Base-by-base conservation (phyloP, 2,113 vertebrate genomes). In the Oryzias javanicus region DNA sequence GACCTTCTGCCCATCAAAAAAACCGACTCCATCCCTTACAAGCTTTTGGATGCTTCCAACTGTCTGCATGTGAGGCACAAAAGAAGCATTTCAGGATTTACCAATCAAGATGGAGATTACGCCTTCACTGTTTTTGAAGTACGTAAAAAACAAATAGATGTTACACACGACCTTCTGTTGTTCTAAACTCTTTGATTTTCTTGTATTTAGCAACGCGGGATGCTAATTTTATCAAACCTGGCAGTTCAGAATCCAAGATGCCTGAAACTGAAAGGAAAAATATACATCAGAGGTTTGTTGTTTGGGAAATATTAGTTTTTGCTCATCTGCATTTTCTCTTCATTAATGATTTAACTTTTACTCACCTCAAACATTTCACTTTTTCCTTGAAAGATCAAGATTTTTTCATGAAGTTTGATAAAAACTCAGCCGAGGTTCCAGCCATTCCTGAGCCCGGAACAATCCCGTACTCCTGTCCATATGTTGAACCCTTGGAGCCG, bases 191-290 rank as follows among this genome's bases (percentile, higher is more conserved):
- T 19, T 41, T 3, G 35, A 6, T 59, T 15, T 59, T 48, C 2
- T 63, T 63, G 83, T 67, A 20, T 88, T 56, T 68, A 96, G 94
- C 59, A 18, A 16, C 63, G 92, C 49, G 94, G 94, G 50, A 65
- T 96, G 74, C 94, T 95, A 72, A 76, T 89, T 67, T 75, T 57
- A 18, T 89, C 89, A 49, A 89, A 90, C 68, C 6, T 89, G 60
- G 0, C 49, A 3, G 20, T 81, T 19, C 24, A 27, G 49, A 2
- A 57, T 4, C 78, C 84, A 7, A 3, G 69, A 10, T 88, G 84
- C 14, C 24, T 88, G 18, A 18, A 8, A 0, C 73, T 44, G 44
- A 63, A 14, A 55, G 81, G 81, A 41, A 62, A 19, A 55, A 14
- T 70, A 6, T 86, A 83, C 40, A 2, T 72, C 19, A 0, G 0